Percentiles rank a stretch among this genome's conserved stretches.
Evolutionary conservation across 2,888 invertebrate genomes (phyloP).

Genomic region (Pyrgus malvae): DNA sequence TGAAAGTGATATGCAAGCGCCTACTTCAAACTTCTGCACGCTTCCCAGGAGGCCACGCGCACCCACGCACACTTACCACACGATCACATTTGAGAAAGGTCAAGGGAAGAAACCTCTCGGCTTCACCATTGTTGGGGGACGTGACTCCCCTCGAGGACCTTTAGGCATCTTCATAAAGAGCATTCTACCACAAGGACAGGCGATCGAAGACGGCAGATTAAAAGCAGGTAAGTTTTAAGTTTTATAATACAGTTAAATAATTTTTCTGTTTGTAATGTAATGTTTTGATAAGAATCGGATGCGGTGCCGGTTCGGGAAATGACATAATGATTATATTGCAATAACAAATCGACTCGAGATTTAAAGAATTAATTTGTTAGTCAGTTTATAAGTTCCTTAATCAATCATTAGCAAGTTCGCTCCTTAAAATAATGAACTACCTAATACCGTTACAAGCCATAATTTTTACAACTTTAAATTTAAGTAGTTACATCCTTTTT

Average conservation of each 20-base stretch:
- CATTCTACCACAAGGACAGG: slow-evolving; percentile 91
- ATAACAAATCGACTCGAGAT: no score
- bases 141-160: slow-evolving; percentile 91
- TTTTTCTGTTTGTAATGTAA: slow-evolving; percentile 43
- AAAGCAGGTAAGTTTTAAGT: slow-evolving; percentile 85
- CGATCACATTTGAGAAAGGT: slow-evolving; percentile 90
- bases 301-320: slow-evolving; percentile 26
- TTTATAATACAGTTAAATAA: slow-evolving; percentile 16
- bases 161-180: slow-evolving; percentile 94
- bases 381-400: no score
- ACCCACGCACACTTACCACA: slow-evolving; percentile 86
- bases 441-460: no score
- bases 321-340: not conserved
- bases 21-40: slow-evolving; percentile 86
- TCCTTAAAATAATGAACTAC: no score
- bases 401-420: no score
- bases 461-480: no score
- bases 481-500: no score
- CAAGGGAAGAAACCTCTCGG: slow-evolving; percentile 91
- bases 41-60: slow-evolving; percentile 86
- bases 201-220: slow-evolving; percentile 91
- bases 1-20: slow-evolving; percentile 65
- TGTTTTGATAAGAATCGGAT: slow-evolving; percentile 60
- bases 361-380: no score
- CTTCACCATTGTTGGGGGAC: slow-evolving; percentile 94